Conservation (phyloP, 2,797 vertebrate genomes). For the Fundulus diaphanus region DNA sequence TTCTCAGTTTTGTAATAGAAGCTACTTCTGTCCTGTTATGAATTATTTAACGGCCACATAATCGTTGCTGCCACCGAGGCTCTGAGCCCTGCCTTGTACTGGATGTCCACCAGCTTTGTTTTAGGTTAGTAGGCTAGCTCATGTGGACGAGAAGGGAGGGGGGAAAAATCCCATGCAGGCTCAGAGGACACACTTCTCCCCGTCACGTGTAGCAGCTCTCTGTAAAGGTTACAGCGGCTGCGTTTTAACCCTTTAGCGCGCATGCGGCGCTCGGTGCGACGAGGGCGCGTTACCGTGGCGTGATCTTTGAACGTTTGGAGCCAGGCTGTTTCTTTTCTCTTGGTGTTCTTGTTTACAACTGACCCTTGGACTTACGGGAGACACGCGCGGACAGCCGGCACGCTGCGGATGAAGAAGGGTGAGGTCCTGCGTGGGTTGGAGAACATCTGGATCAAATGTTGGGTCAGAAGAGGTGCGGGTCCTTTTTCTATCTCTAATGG, state of each 20-base stretch:
- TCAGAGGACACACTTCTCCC: slow-evolving; percentile 74
- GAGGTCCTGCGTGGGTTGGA: slow-evolving; percentile 9
- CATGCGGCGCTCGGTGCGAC: background rate
- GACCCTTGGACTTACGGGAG: background rate
- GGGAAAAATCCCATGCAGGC: slow-evolving; percentile 58
- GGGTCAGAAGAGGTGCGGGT: slow-evolving; percentile 39
- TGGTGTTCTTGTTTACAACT: slow-evolving; percentile 30
- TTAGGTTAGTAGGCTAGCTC: slow-evolving; percentile 65
- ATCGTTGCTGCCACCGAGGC: background rate
- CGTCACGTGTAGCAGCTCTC: slow-evolving; percentile 81
- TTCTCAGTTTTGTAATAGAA: background rate
- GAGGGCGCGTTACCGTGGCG: no score
- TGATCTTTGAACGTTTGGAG: background rate
- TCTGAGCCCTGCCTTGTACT: background rate
- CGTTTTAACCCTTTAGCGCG: slow-evolving; percentile 72
- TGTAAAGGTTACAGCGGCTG: slow-evolving; percentile 81
- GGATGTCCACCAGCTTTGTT: slow-evolving; percentile 25
- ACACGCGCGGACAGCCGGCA: background rate
- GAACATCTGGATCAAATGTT: slow-evolving; percentile 47
- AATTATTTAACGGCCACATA: background rate
- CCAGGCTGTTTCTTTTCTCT: background rate
- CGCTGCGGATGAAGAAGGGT: slow-evolving; percentile 3
- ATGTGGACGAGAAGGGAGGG: slow-evolving; percentile 52
- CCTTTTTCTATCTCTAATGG: background rate
- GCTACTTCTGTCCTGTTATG: background rate